Percentiles rank a stretch among this genome's conserved stretches.
These are phyloP conservation scores for Lepidonotus clava DNA, from an alignment of 2,888 invertebrate genomes.

Conservation along the genomic window DNA sequence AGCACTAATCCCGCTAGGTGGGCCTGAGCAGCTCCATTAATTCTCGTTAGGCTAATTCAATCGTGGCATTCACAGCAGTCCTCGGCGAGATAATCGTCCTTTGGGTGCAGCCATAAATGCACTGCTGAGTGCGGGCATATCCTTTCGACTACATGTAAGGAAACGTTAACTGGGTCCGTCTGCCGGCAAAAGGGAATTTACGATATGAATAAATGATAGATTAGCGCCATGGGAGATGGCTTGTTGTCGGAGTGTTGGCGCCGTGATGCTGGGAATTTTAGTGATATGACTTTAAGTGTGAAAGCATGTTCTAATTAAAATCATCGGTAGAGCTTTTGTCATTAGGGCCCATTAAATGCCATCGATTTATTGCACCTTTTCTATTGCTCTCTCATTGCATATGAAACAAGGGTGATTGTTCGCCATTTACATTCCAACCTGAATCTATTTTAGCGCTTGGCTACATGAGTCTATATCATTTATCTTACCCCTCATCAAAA, in stretches of 20 bases:
- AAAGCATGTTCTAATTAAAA: neutral
- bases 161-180: neutral
- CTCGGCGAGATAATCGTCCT: neutral
- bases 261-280: neutral
- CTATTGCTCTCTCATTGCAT: neutral
- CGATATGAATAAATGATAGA: neutral
- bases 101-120: neutral
- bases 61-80: constrained; percentile 18
- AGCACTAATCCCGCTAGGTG: neutral
- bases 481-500: no score
- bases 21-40: neutral
- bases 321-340: neutral
- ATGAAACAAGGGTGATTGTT: no score
- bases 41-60: constrained; percentile 34
- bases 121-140: neutral
- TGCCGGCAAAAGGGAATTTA: neutral
- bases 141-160: neutral
- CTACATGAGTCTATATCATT: no score
- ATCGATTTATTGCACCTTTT: neutral
- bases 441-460: no score
- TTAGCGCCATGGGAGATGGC: neutral
- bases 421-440: no score
- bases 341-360: neutral
- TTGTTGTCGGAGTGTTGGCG: neutral
- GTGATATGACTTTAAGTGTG: neutral